Conservation (phyloP, 2,888 invertebrate genomes). For the Elysia crispata region DNA sequence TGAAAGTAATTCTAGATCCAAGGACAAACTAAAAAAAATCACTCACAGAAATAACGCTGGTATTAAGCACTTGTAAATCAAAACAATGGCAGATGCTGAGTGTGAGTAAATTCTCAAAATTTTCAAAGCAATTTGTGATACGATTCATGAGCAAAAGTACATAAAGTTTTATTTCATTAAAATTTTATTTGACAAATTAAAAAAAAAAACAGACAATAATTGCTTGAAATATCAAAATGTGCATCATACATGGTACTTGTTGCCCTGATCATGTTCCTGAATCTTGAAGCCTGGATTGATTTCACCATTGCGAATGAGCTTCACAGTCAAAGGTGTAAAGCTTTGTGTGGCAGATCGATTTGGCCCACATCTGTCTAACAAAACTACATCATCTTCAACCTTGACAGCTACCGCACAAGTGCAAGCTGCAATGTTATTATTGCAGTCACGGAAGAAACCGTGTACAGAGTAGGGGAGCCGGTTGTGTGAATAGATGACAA, state of each 20-base stretch:
- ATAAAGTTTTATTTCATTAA: too few relatives aligned
- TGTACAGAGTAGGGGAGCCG: conserved; percentile 59
- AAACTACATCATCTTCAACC: conserved; percentile 57
- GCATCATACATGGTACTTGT: conserved; percentile 54
- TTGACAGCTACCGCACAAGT: conserved; percentile 58
- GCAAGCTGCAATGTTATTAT: conserved; percentile 53
- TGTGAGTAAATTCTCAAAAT: too few relatives aligned
- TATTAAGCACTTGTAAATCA: too few relatives aligned
- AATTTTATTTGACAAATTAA: too few relatives aligned
- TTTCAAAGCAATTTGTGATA: too few relatives aligned
- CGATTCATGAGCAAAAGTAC: too few relatives aligned
- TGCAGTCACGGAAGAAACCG: conserved; percentile 52
- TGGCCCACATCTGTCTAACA: conserved; percentile 58
- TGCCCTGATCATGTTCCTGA: conserved; percentile 53
- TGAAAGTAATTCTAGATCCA: too few relatives aligned
- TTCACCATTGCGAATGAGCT: conserved; percentile 54
- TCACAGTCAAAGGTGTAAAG: conserved; percentile 49
- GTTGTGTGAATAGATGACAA: conserved; percentile 63
- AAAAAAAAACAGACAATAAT: too few relatives aligned
- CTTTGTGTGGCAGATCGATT: neutral
- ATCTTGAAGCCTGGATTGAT: conserved; percentile 56
- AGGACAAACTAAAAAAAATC: too few relatives aligned
- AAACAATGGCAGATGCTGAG: too few relatives aligned
- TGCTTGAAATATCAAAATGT: neutral
- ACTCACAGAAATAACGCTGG: too few relatives aligned